Evolutionary conservation across 2,797 vertebrate genomes (phyloP).

Genomic region (Streptopelia turtur): DNA sequence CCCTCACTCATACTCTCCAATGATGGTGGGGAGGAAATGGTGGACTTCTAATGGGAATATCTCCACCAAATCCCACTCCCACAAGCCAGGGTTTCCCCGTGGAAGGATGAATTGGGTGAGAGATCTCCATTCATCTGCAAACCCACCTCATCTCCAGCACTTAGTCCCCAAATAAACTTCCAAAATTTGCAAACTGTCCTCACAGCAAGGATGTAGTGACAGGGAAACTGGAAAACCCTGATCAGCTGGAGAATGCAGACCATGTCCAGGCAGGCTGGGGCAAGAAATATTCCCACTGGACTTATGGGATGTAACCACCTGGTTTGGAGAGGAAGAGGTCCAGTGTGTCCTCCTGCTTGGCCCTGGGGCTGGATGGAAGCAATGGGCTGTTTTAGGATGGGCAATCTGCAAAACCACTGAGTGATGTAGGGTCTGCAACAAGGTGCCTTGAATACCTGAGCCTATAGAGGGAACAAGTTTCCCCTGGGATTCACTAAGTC

Average conservation of each 20-base stretch:
- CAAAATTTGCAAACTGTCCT: not conserved
- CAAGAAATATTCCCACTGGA: not conserved
- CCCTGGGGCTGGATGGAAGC: not conserved
- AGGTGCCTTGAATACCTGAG: not conserved
- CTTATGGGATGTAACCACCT: not conserved
- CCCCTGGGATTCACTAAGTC: not conserved
- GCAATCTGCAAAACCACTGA: not conserved
- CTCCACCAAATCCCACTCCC: not conserved
- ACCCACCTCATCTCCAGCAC: not conserved
- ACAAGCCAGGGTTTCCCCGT: not conserved
- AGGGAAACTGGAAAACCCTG: not conserved
- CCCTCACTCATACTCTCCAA: not conserved
- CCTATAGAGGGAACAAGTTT: not conserved
- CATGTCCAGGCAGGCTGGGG: not conserved
- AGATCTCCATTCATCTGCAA: not conserved
- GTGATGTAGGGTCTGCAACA: fast-evolving
- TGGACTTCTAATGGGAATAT: not conserved
- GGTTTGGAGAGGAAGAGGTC: not conserved
- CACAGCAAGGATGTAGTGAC: not conserved
- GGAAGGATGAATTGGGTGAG: not conserved
- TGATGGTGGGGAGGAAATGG: not conserved
- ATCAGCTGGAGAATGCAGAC: not conserved
- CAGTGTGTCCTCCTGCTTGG: not conserved
- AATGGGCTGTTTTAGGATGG: not conserved
- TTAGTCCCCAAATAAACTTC: not conserved